phyloP scores from a whole-genome alignment of 2,797 vertebrate genomes.

The Spinus pinus region DNA sequence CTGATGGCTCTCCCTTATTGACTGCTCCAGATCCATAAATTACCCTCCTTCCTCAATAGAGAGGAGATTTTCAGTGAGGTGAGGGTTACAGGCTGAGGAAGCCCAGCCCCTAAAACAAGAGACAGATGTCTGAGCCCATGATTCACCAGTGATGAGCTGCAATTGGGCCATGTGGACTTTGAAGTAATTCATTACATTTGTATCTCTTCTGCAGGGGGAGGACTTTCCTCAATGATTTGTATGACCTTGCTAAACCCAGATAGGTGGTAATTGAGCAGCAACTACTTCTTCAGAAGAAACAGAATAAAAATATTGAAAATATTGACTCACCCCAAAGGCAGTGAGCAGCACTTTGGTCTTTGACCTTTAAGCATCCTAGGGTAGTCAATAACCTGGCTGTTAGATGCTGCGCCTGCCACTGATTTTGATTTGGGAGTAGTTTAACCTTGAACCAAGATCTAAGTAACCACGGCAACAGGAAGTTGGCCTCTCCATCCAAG shows the following conservation, averaged over 20 bases:
- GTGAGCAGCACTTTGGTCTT: constrained; percentile 75
- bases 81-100: not conserved
- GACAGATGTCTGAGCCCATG: not conserved
- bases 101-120: not conserved
- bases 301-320: constrained; percentile 79
- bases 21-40: not conserved
- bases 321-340: constrained; percentile 76
- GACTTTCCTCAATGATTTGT: constrained; percentile 55
- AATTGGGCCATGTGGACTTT: not conserved
- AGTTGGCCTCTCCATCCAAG: constrained; percentile 71
- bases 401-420: constrained; percentile 68
- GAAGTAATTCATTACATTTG: constrained; percentile 43
- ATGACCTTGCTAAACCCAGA: constrained; percentile 71
- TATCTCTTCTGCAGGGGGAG: constrained; percentile 1
- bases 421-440: constrained; percentile 78
- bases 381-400: constrained; percentile 78
- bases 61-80: not conserved
- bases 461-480: constrained; percentile 83
- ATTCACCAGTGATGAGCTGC: not conserved
- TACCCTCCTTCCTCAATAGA: not conserved
- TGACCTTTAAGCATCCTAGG: constrained; percentile 78
- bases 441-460: constrained; percentile 83
- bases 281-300: constrained; percentile 68
- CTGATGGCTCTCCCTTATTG: not conserved
- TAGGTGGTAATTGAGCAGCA: constrained; percentile 72